Evolutionary conservation across 2,797 vertebrate genomes (phyloP).

Genomic region (Molossus molossus): DNA sequence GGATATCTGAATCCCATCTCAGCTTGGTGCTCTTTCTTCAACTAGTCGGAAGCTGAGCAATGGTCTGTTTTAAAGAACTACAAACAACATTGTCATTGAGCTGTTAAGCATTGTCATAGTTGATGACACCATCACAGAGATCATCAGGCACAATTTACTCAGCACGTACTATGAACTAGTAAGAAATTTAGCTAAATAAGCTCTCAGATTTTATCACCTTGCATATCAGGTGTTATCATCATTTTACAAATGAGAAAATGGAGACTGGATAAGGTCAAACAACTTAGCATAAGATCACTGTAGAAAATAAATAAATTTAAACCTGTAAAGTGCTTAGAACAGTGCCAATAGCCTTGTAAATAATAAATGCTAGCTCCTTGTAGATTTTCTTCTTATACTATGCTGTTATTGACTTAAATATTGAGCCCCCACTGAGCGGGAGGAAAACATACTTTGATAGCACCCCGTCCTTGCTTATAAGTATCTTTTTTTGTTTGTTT

Average conservation of each 20-base stretch:
- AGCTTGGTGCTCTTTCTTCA: background rate
- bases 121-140: background rate
- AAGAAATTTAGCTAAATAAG: background rate
- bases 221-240: background rate
- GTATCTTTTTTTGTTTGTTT: too few relatives aligned
- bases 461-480: background rate
- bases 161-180: background rate
- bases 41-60: background rate
- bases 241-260: slow-evolving; percentile 53
- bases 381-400: background rate
- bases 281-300: background rate
- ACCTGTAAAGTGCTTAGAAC: background rate
- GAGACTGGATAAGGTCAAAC: background rate
- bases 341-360: background rate
- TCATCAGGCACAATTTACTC: background rate
- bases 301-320: slow-evolving; percentile 50
- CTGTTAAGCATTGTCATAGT: background rate
- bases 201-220: slow-evolving; percentile 30
- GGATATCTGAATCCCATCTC: background rate
- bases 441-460: background rate
- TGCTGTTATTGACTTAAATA: slow-evolving; percentile 61
- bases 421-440: background rate
- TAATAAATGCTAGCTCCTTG: background rate
- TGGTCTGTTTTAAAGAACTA: background rate
- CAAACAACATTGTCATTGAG: background rate